Conservation (phyloP, 2,888 invertebrate genomes). For the Microchrysa polita region DNA sequence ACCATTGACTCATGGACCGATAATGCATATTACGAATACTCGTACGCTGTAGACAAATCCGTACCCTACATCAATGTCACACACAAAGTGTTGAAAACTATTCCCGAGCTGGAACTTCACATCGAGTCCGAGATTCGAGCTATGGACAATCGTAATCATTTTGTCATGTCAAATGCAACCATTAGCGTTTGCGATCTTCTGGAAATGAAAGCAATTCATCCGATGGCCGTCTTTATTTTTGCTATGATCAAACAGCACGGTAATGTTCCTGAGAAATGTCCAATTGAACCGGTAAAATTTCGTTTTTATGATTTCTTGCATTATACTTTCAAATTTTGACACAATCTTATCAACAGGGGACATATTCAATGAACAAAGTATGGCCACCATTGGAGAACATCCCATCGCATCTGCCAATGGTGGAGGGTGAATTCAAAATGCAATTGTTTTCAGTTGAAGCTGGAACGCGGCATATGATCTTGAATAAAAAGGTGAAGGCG, state of each 20-base stretch:
- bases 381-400: conserved; percentile 62
- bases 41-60: conserved; percentile 55
- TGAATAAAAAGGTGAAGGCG: conserved; percentile 46
- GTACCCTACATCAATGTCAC: conserved; percentile 60
- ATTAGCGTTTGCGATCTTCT: conserved; percentile 58
- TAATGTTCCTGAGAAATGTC: conserved; percentile 57
- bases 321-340: background rate
- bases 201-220: conserved; percentile 55
- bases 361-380: conserved; percentile 58
- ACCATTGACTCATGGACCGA: conserved; percentile 59
- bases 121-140: conserved; percentile 54
- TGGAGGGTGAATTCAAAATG: conserved; percentile 56
- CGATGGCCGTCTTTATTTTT: conserved; percentile 56
- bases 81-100: conserved; percentile 56
- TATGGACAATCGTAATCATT: conserved; percentile 56
- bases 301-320: background rate
- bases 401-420: conserved; percentile 56
- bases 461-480: conserved; percentile 55
- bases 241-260: conserved; percentile 58
- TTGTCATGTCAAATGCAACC: conserved; percentile 56
- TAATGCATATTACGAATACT: conserved; percentile 56
- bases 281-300: conserved; percentile 58
- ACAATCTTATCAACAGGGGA: conserved; percentile 54
- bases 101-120: conserved; percentile 57
- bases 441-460: conserved; percentile 56